phyloP scores from a whole-genome alignment of 2,888 invertebrate genomes.

The Halictus ligatus region DNA sequence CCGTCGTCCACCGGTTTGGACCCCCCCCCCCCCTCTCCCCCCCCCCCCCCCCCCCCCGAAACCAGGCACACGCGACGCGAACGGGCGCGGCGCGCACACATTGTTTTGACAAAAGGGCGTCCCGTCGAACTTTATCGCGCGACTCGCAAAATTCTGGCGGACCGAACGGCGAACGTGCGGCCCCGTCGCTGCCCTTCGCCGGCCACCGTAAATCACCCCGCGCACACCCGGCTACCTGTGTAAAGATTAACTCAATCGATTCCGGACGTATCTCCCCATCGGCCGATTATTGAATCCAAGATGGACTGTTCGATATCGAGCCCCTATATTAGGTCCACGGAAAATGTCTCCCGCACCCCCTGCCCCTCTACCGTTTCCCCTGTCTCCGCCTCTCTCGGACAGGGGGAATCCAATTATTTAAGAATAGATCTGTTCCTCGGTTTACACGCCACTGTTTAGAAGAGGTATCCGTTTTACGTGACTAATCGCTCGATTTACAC shows the following conservation, averaged over 20 bases:
- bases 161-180: conserved; percentile 12
- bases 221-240: conserved; percentile 19
- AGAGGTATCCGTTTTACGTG: background rate
- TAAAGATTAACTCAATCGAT: conserved; percentile 49
- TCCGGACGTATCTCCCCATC: conserved; percentile 21
- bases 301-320: conserved; percentile 1
- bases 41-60: background rate
- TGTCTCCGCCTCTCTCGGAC: background rate
- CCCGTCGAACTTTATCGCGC: conserved; percentile 60
- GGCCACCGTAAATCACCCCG: conserved; percentile 42
- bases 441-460: background rate
- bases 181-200: conserved; percentile 36
- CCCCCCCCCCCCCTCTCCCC: background rate
- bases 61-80: conserved; percentile 39
- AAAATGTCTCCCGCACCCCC: background rate
- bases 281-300: conserved; percentile 40
- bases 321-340: conserved; percentile 1
- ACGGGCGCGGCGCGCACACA: conserved; percentile 48
- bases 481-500: background rate
- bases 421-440: background rate
- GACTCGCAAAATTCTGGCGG: conserved; percentile 46
- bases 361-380: background rate
- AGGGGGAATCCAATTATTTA: conserved; percentile 3
- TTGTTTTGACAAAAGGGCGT: conserved; percentile 70
- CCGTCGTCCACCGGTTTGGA: conserved; percentile 9